Evolutionary conservation across 2,888 invertebrate genomes (phyloP).

Genomic region (Noctua comes): DNA sequence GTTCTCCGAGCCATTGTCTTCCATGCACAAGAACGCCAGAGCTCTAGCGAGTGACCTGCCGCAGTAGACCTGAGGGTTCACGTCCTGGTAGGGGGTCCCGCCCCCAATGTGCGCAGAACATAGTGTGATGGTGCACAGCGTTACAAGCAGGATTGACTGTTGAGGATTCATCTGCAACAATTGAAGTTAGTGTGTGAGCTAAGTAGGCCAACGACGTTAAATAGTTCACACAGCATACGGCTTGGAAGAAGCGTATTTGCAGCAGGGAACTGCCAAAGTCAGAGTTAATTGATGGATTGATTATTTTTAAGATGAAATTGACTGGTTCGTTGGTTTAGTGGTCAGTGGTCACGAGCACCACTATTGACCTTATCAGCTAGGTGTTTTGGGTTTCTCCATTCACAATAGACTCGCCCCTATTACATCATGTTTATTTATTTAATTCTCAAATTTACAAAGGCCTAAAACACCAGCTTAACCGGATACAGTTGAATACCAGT

Average conservation of each 20-base stretch:
- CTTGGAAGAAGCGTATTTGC: not conserved
- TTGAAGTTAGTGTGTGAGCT: not conserved
- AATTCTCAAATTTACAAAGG: not conserved
- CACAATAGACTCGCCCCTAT: not conserved
- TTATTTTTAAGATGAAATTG: not conserved
- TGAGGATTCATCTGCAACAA: constrained; percentile 73
- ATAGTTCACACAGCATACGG: not conserved
- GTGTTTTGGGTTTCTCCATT: not conserved
- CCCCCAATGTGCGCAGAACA: constrained; percentile 73
- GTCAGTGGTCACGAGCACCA: not conserved
- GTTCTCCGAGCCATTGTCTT: constrained; percentile 54
- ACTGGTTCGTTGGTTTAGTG: not conserved
- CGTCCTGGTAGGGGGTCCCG: constrained; percentile 63
- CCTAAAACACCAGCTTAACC: not conserved
- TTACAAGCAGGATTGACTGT: constrained; percentile 54
- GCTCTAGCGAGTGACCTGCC: constrained; percentile 76
- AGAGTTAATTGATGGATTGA: not conserved
- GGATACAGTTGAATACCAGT: not conserved
- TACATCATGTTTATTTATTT: not conserved
- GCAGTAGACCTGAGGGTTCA: constrained; percentile 75
- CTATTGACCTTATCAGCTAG: not conserved
- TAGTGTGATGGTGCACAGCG: constrained; percentile 64
- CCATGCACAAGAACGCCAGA: constrained; percentile 74
- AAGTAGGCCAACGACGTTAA: no score
- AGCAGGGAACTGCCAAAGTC: not conserved